Evolutionary conservation across 2,113 vertebrate species (phyloP), one percentile per base, ranked within the genome.

Genomic region (Burhinus oedicnemus): DNA sequence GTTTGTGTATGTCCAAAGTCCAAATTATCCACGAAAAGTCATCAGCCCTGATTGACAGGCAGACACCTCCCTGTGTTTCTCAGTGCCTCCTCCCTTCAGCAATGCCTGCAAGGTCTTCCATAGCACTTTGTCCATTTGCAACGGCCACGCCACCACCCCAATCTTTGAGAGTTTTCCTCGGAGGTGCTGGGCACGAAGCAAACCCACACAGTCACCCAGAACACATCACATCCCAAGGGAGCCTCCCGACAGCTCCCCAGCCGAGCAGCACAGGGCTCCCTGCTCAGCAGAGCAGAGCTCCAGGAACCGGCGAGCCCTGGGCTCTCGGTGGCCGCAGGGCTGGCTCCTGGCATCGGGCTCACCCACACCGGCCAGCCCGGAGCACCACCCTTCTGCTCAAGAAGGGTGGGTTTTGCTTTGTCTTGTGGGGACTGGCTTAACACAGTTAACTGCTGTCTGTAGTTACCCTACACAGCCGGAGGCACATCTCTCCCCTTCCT

Each of bases 41-140:
- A 16, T 2, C 1, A 0, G 6, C 4, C 32, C 8, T 0, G 2
- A 40, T 3, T 40, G 45, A 49, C 20, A 36, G 23, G 40, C 49
- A 13, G 77, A 44, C 49, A 27, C n/a, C 44, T 40, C 5, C 9
- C 17, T 8, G 0, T 2, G 12, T 32, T 71, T 11, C 51, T 45
- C 29, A 15, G 40, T 4, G 16, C 36, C 34, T 57, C 57, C 44
- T 49, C 84, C 75, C 52, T 32, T 5, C 75, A 12, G 60, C 38
- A n/a, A 13, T 1, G 12, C 38, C 38, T 11, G 9, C 10, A 4
- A 58, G 76, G 6, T 27, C 54, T 40, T 30, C 62, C 9, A 0
- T 0, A 22, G 23, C 36, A 0, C 51, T 34, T 22, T 6, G 22
- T 30, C 36, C 4, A 1, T 15, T 32, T 8, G 47, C 38, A 3